phyloP scores from a whole-genome alignment of 1,140 invertebrate species.

The Oncopeltus fasciatus region DNA sequence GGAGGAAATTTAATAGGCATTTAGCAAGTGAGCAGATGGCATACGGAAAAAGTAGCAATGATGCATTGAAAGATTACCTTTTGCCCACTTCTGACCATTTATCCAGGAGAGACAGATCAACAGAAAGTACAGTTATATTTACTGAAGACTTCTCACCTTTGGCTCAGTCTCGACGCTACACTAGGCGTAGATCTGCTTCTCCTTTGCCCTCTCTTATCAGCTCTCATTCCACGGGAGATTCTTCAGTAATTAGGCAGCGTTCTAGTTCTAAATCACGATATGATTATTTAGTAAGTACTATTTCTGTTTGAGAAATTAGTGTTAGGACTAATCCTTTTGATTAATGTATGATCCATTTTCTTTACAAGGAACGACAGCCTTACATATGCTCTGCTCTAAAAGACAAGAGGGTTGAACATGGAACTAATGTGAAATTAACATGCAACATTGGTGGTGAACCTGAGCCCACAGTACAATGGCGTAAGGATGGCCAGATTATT shows the following conservation, averaged over 20 bases:
- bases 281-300: background rate
- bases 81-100: background rate
- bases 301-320: no score
- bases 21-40: background rate
- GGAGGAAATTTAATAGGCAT: background rate
- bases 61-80: background rate
- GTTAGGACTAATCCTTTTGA: background rate
- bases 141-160: background rate
- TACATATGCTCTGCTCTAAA: conserved; percentile 56
- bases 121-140: background rate
- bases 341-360: background rate
- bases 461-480: conserved; percentile 68
- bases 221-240: background rate
- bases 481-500: conserved; percentile 45
- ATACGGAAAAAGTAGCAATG: background rate
- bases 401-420: conserved; percentile 56
- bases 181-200: background rate
- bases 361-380: conserved; percentile 14
- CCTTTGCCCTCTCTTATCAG: background rate
- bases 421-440: conserved; percentile 58
- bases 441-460: conserved; percentile 71
- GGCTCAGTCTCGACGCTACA: background rate
- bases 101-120: background rate
- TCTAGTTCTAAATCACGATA: background rate
- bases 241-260: background rate